Evolutionary conservation across 2,888 invertebrate genomes (phyloP), one percentile per base, ranked within the genome.

Genomic region (Eupithecia insigniata): DNA sequence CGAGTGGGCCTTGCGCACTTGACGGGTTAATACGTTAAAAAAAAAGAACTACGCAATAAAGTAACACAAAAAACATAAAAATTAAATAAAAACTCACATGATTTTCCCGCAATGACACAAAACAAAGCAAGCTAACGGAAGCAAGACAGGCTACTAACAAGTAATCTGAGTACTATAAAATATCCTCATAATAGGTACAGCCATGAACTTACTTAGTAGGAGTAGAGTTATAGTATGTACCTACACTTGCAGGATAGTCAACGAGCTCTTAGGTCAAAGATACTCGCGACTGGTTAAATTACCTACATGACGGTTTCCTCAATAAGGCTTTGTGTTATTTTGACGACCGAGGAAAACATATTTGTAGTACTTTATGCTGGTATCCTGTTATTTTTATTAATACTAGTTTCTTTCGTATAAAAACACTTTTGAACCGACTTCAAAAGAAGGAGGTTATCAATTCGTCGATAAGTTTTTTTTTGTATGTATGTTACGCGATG

Each of bases 111-210:
- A 26, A 22, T 55, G 26, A 55, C 55, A 55, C 55, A 26, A 22
- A 51, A 51, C 51, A 51, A 55, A 55, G 55, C 55, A 26, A 55
- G 55, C 55, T 26, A 2, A 55, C 55, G 55, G 55, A 55, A 55
- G 55, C 55, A 26, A 55, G 55, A 70, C 66, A n/a, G 30, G 22
- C 22, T 66, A 66, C 26, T 28, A 61, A 30, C 16, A 61, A 32
- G n/a, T 43, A n/a, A 62, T 62, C n/a, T 14, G 55, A 55, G 55
- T 55, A 55, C 55, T 26, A 55, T 55, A 55, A 22, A 26, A 55
- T 51, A 12, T 55, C 51, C 51, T 51, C 51, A 22, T 55, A 55
- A 3, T 22, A 22, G 8, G 22, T 51, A 51, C 12, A 22, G n/a
- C 51, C 51, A 26, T 26, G 12, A 51, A 8, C 2, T n/a, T 22